Conservation (phyloP, 2,113 vertebrate species). For the Notothenia rossii region DNA sequence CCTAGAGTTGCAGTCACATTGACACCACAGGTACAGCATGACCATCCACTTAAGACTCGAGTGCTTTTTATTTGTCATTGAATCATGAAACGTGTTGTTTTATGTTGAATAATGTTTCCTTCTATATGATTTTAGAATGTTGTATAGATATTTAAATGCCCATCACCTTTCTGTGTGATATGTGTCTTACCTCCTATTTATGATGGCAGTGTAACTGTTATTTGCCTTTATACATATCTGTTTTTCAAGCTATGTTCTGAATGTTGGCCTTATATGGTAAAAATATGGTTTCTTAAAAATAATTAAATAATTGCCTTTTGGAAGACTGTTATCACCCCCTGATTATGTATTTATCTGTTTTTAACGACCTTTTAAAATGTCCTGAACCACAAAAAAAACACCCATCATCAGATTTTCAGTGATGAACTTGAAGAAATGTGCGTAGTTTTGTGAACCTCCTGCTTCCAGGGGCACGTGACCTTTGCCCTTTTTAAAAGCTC, state of each 20-base stretch:
- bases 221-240: constrained; percentile 45
- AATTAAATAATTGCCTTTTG: constrained; percentile 23
- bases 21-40: not conserved
- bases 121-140: not conserved
- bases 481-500: constrained; percentile 38
- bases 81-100: not conserved
- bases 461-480: constrained; percentile 42
- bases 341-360: not conserved
- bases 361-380: not conserved
- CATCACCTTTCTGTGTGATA: constrained; percentile 40
- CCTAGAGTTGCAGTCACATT: constrained; percentile 34
- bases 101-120: not conserved
- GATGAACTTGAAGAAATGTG: constrained; percentile 60
- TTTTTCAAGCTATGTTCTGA: constrained; percentile 36
- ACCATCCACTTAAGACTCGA: not conserved
- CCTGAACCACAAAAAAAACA: not conserved
- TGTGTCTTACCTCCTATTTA: constrained; percentile 70
- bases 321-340: constrained; percentile 24
- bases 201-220: constrained; percentile 58
- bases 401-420: constrained; percentile 52
- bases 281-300: constrained; percentile 29
- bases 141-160: constrained; percentile 41
- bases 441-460: too few species aligned
- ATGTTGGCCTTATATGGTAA: constrained; percentile 18
- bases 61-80: not conserved